Percentiles rank a stretch among this genome's conserved stretches.
These are phyloP conservation scores for Himalopsyche kuldschensis DNA, from an alignment of 2,888 invertebrate genomes.

Conservation along the genomic window DNA sequence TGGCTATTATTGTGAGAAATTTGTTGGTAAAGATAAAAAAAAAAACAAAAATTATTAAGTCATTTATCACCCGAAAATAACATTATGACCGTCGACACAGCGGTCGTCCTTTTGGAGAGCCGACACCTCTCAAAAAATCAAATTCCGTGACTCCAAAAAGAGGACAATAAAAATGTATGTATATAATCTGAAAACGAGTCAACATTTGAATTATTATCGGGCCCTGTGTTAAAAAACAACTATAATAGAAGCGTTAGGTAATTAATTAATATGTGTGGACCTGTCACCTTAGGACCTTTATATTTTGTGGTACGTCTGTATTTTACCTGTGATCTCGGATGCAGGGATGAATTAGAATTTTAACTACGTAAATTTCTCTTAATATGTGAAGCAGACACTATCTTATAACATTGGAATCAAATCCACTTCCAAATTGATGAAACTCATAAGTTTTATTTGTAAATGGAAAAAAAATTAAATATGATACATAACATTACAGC, in stretches of 20 bases:
- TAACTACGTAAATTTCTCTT: too few relatives aligned
- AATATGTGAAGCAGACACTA: too few relatives aligned
- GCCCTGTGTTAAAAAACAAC: constrained; percentile 5
- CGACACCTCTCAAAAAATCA: not conserved
- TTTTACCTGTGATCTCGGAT: not conserved
- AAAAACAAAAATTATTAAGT: not conserved
- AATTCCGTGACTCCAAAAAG: not conserved
- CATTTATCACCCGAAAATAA: not conserved
- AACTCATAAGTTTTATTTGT: too few relatives aligned
- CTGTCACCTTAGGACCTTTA: constrained; percentile 13
- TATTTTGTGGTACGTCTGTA: not conserved
- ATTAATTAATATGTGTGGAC: constrained; percentile 26
- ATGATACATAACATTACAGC: too few relatives aligned
- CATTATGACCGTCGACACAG: not conserved
- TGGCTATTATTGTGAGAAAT: not conserved
- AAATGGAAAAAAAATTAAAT: too few relatives aligned
- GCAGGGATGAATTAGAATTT: not conserved
- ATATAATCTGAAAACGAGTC: not conserved
- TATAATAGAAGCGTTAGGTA: constrained; percentile 20
- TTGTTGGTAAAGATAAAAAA: not conserved
- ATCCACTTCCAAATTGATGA: too few relatives aligned
- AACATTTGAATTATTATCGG: constrained; percentile 21
- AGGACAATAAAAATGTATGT: not conserved
- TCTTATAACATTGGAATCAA: too few relatives aligned
- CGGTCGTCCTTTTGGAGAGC: not conserved